Conservation (phyloP, 2,888 invertebrate genomes). For the Clunio marinus region DNA sequence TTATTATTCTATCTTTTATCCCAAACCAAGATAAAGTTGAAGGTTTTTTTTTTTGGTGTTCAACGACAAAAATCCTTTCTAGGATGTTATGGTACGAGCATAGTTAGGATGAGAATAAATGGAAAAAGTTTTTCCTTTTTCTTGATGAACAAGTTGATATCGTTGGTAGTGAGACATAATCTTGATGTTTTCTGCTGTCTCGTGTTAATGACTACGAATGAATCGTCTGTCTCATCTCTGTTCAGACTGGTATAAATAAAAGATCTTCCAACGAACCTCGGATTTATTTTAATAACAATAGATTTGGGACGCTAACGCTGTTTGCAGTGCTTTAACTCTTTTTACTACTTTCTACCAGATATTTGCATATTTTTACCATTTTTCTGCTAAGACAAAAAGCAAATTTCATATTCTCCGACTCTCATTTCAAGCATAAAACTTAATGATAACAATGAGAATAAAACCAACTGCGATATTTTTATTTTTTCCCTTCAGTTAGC, state of each 20-base stretch:
- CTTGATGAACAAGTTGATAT: constrained; percentile 13
- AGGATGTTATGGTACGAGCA: neutral
- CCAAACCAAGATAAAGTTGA: constrained; percentile 39
- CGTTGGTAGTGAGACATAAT: constrained; percentile 11
- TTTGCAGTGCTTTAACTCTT: neutral
- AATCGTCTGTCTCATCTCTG: neutral
- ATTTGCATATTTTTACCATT: constrained; percentile 34
- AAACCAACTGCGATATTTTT: neutral
- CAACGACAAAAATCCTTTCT: constrained; percentile 13
- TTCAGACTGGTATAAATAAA: neutral
- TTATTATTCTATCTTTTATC: constrained; percentile 37
- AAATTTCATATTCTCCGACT: constrained; percentile 1
- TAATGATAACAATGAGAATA: constrained; percentile 37
- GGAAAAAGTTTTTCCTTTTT: constrained; percentile 18
- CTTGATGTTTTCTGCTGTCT: neutral
- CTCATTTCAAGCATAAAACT: constrained; percentile 30
- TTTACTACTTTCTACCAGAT: neutral
- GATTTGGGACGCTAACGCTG: neutral
- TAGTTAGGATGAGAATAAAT: constrained; percentile 22
- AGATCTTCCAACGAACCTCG: neutral
- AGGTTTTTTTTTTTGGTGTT: constrained; percentile 16
- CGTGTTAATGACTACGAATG: neutral
- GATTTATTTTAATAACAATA: constrained; percentile 35
- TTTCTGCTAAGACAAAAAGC: neutral
- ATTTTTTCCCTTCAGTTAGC: neutral